phyloP scores from a whole-genome alignment of 2,113 vertebrate genomes.

The Atrichornis clamosus region DNA sequence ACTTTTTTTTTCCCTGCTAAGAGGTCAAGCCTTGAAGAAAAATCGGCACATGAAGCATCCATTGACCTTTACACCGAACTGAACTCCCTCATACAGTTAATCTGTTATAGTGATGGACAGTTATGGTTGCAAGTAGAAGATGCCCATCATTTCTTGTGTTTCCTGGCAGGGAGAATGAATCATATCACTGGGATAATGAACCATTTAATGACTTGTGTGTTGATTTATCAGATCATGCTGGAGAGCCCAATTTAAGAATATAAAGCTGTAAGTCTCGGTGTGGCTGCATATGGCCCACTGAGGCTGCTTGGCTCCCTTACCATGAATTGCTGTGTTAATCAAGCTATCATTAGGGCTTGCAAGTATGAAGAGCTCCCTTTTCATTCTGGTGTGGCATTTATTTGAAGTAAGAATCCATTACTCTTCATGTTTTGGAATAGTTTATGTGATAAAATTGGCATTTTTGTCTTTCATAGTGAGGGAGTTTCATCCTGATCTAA shows the following conservation, averaged over 20 bases:
- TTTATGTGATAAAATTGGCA: neutral
- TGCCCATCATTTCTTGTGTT: conserved; percentile 50
- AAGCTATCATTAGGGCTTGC: conserved; percentile 1
- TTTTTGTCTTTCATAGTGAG: neutral
- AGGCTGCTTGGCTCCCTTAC: neutral
- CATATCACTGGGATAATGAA: conserved; percentile 81
- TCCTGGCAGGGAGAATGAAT: conserved; percentile 73
- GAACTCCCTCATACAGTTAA: conserved; percentile 33
- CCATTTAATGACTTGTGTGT: conserved; percentile 79
- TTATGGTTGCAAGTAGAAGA: conserved; percentile 10
- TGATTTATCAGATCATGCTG: conserved; percentile 80
- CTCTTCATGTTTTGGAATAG: neutral
- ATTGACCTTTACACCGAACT: conserved; percentile 56
- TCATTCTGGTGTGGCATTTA: neutral
- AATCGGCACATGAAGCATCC: neutral
- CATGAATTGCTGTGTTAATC: conserved; percentile 38
- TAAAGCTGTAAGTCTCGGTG: conserved; percentile 69
- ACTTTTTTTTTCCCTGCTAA: neutral
- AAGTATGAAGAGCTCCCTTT: neutral
- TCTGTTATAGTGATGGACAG: conserved; percentile 65
- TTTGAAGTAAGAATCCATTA: neutral
- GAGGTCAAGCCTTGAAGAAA: conserved; percentile 22
- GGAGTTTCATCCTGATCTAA: neutral
- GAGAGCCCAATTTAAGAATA: conserved; percentile 76
- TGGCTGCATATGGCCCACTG: neutral